Evolutionary conservation across 2,113 vertebrate species (phyloP).

Genomic region (Patagioenas fasciata): DNA sequence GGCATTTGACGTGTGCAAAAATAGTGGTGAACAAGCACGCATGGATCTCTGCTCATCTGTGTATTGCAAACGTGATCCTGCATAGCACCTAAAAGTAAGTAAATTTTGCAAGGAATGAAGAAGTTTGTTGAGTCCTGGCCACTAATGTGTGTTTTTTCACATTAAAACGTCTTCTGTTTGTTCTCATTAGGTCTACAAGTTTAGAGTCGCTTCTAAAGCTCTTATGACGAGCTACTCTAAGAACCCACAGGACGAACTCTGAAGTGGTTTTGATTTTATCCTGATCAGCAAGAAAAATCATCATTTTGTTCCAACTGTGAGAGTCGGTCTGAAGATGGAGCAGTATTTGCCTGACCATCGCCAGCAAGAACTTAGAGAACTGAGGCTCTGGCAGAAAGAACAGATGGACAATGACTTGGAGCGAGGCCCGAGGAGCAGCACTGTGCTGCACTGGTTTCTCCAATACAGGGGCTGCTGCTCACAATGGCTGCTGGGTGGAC

Average conservation of each 20-base stretch:
- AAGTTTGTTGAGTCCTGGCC: not conserved
- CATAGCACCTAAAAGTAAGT: accelerated
- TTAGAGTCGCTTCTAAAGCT: not conserved
- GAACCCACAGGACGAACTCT: not conserved
- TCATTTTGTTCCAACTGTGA: not conserved
- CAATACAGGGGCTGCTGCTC: no score
- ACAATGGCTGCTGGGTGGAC: no score
- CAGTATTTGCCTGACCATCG: no score
- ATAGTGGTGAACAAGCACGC: not conserved
- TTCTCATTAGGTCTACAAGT: not conserved
- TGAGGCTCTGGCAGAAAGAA: no score
- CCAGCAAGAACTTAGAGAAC: no score
- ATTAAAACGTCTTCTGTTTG: not conserved
- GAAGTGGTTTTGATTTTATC: not conserved
- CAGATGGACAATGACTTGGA: no score
- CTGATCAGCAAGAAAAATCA: not conserved
- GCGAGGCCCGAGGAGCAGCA: no score
- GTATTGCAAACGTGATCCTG: not conserved
- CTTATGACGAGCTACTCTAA: accelerated
- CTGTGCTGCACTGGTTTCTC: no score
- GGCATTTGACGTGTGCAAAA: not conserved
- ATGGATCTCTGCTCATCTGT: accelerated
- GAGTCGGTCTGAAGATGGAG: no score
- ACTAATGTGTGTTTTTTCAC: not conserved
- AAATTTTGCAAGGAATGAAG: not conserved